Conservation (phyloP, 2,113 vertebrate species). For the Arenaria interpres region DNA sequence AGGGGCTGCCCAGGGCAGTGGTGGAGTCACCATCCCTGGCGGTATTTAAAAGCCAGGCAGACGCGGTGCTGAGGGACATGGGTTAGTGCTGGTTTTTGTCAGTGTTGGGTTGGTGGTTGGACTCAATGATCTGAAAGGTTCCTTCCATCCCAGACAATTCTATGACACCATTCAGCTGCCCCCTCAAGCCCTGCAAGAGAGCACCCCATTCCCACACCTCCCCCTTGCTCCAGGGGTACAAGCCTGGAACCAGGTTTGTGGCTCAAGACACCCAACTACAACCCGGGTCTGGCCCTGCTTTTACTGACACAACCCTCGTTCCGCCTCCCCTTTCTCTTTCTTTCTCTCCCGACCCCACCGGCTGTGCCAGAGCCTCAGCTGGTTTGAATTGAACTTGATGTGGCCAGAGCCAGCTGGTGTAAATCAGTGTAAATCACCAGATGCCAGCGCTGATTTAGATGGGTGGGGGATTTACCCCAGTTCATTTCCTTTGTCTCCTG, state of each 20-base stretch:
- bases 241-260: no score
- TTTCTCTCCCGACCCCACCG: fast-evolving
- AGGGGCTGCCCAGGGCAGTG: no score
- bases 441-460: background rate
- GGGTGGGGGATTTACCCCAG: background rate
- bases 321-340: background rate
- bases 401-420: background rate
- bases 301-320: background rate
- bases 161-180: background rate
- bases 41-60: no score
- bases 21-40: no score
- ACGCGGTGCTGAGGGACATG: no score
- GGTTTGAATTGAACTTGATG: background rate
- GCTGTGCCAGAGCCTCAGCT: background rate
- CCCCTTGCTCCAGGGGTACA: background rate
- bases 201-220: background rate
- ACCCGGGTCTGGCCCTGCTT: background rate
- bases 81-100: no score
- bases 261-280: background rate
- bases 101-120: no score
- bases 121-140: no score
- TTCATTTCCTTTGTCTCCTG: background rate
- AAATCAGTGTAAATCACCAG: background rate
- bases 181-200: background rate
- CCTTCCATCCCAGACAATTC: no score